Conservation (phyloP, 2,113 vertebrate genomes). For the Cynopterus brachyotis region DNA sequence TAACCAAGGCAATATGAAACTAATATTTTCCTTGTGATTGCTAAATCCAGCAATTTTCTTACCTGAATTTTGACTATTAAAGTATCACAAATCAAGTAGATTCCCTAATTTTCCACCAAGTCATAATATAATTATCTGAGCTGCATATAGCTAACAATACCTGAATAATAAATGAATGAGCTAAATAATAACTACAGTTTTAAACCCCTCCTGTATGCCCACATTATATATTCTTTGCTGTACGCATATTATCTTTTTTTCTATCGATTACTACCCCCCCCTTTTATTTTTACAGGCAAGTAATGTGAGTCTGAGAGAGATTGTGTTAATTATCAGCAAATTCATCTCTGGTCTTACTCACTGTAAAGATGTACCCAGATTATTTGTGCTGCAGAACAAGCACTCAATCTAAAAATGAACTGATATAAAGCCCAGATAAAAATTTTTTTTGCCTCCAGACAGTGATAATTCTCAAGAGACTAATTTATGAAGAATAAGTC, state of each 20-base stretch:
- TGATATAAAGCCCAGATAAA: neutral
- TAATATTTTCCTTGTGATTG: neutral
- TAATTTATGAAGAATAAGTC: neutral
- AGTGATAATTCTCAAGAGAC: neutral
- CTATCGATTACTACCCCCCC: neutral
- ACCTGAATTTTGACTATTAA: constrained; percentile 3
- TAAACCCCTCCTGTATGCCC: neutral
- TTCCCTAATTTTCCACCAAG: neutral
- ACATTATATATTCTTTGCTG: neutral
- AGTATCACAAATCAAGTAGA: neutral
- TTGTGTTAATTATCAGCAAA: neutral
- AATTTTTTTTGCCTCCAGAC: neutral
- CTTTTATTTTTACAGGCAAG: neutral
- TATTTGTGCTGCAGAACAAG: neutral
- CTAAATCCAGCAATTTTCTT: neutral
- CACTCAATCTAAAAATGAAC: neutral
- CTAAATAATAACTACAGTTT: neutral
- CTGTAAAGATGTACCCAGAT: neutral
- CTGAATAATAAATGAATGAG: neutral
- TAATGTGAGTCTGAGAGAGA: neutral
- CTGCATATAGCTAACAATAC: neutral
- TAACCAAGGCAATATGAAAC: neutral
- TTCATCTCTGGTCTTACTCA: neutral
- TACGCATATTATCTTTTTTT: neutral
- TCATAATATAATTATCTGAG: neutral